phyloP scores from a whole-genome alignment of 2,888 invertebrate genomes.

The Schizotus pectinicornis region DNA sequence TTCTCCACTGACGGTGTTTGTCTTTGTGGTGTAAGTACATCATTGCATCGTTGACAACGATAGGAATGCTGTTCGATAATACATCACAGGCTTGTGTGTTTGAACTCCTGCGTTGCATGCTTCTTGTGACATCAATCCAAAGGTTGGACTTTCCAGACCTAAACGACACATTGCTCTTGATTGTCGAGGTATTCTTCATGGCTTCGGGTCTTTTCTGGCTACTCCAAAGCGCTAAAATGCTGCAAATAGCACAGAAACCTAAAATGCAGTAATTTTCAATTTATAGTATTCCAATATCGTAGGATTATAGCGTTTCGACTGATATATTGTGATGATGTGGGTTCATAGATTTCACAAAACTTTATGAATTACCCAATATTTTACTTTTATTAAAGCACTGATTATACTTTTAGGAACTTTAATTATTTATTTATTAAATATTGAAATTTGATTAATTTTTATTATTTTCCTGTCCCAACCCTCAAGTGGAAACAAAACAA shows the following conservation, averaged over 20 bases:
- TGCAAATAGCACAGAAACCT: slow-evolving; percentile 57
- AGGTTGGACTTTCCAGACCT: slow-evolving; percentile 57
- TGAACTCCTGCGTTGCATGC: slow-evolving; percentile 70
- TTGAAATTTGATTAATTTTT: too few relatives aligned
- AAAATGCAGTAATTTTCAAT: too few relatives aligned
- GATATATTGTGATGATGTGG: too few relatives aligned
- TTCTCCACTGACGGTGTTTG: slow-evolving; percentile 64
- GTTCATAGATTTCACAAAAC: too few relatives aligned
- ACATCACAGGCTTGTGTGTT: slow-evolving; percentile 66
- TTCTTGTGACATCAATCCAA: slow-evolving; percentile 61
- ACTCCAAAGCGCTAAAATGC: slow-evolving; percentile 64
- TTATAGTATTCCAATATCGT: too few relatives aligned
- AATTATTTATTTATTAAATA: too few relatives aligned
- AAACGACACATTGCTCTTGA: slow-evolving; percentile 58
- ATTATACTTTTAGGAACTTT: slow-evolving; percentile 1
- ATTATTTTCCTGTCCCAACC: too few relatives aligned
- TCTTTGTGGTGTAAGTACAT: slow-evolving; percentile 70
- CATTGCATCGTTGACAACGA: slow-evolving; percentile 69
- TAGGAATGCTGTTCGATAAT: slow-evolving; percentile 76
- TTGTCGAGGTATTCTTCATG: slow-evolving; percentile 65
- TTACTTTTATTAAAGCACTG: background rate
- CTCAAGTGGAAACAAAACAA: too few relatives aligned
- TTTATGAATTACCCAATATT: too few relatives aligned
- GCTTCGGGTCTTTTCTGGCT: slow-evolving; percentile 70
- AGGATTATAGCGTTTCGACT: too few relatives aligned